Conservation (phyloP, 2,113 vertebrate species). For the Larimichthys polyactis region DNA sequence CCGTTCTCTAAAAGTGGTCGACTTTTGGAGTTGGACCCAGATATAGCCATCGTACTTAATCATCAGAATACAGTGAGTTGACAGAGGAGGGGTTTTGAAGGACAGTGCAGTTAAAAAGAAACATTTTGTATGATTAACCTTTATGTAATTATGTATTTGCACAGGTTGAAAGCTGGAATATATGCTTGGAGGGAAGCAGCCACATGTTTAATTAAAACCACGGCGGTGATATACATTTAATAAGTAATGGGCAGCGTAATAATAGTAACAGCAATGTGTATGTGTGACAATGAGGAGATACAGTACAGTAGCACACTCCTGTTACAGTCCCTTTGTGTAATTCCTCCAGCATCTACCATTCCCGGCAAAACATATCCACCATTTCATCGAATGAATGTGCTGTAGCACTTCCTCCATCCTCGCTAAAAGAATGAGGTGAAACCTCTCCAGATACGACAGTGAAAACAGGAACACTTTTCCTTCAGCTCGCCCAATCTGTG, state of each 20-base stretch:
- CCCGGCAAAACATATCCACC: not conserved
- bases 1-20: not conserved
- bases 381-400: not conserved
- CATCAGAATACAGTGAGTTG: constrained; percentile 17
- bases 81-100: constrained; percentile 26
- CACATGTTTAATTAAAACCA: constrained; percentile 43
- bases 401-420: not conserved
- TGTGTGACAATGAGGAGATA: constrained; percentile 18
- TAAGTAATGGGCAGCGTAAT: constrained; percentile 45
- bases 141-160: constrained; percentile 6
- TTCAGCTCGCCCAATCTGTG: constrained; percentile 1
- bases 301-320: not conserved
- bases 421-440: constrained; percentile 8
- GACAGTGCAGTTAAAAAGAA: not conserved
- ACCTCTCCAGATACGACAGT: not conserved
- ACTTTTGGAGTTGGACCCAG: constrained; percentile 12
- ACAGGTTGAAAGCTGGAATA: not conserved
- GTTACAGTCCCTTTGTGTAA: constrained; percentile 17
- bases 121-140: constrained; percentile 6
- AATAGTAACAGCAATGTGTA: constrained; percentile 25
- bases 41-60: constrained; percentile 2
- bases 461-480: constrained; percentile 3
- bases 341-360: constrained; percentile 23
- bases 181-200: not conserved
- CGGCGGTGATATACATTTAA: constrained; percentile 40